Conservation (phyloP, 2,888 invertebrate species). For the Bimastos eiseni region DNA sequence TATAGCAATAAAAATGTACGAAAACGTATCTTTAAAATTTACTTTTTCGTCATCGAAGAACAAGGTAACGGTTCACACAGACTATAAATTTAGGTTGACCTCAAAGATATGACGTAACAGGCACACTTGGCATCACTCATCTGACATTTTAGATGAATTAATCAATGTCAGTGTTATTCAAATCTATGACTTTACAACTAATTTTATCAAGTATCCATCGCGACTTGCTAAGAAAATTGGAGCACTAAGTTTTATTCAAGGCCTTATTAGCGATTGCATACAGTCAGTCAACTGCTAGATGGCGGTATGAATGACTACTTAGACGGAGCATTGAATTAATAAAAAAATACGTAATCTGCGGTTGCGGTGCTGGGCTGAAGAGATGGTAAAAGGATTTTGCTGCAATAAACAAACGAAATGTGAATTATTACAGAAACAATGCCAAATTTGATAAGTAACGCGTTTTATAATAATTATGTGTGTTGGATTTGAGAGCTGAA, state of each 20-base stretch:
- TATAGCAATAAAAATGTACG: neutral
- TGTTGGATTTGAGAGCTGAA: neutral
- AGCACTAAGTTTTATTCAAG: neutral
- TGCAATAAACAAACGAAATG: neutral
- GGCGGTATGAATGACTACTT: neutral
- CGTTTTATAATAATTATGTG: neutral
- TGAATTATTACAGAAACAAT: neutral
- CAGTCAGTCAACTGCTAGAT: neutral
- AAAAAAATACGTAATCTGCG: neutral
- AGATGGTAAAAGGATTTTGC: neutral
- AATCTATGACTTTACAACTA: neutral
- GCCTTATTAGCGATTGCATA: neutral
- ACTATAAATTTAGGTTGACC: neutral
- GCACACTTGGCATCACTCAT: neutral
- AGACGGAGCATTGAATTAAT: neutral
- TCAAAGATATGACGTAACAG: neutral
- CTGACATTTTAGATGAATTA: neutral
- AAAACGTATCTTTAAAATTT: neutral
- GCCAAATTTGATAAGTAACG: neutral
- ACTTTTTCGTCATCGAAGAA: neutral
- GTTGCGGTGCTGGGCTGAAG: slow-evolving; percentile 4
- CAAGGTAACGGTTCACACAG: neutral
- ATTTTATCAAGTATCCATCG: neutral
- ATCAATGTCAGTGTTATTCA: neutral
- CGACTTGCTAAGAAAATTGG: neutral